Conservation (phyloP, 2,113 vertebrate species). For the Cavia porcellus region DNA sequence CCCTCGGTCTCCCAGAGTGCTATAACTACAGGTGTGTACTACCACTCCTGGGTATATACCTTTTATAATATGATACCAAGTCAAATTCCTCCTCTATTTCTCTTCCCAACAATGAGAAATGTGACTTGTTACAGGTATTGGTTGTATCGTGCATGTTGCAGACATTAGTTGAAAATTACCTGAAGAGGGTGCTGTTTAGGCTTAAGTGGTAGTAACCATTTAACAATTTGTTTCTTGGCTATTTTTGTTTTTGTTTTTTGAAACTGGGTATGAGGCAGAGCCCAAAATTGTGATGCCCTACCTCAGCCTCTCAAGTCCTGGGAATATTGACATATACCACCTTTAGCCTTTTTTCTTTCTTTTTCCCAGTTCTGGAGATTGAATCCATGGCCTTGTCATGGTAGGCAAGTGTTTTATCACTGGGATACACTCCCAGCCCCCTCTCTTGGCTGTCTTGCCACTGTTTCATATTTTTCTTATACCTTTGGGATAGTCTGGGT, state of each 20-base stretch:
- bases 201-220: not conserved
- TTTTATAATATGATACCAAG: not conserved
- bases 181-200: not conserved
- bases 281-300: not conserved
- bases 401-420: not conserved
- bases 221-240: constrained; percentile 24
- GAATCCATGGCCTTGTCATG: not conserved
- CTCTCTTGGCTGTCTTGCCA: not conserved
- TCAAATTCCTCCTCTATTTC: not conserved
- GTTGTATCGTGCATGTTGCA: not conserved
- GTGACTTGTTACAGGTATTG: not conserved
- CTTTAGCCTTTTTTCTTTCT: not conserved
- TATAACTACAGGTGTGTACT: not conserved
- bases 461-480: constrained; percentile 45
- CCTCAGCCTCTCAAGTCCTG: not conserved
- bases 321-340: not conserved
- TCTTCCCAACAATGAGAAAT: not conserved
- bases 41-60: not conserved
- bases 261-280: not conserved
- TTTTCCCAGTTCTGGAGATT: not conserved
- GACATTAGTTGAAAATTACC: not conserved
- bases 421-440: not conserved
- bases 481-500: not conserved
- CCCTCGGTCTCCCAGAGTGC: not conserved
- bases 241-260: not conserved